Percentiles rank a stretch among this genome's conserved stretches.
Evolutionary conservation across 2,797 vertebrate genomes (phyloP).

Genomic region (Moxostoma hubbsi): DNA sequence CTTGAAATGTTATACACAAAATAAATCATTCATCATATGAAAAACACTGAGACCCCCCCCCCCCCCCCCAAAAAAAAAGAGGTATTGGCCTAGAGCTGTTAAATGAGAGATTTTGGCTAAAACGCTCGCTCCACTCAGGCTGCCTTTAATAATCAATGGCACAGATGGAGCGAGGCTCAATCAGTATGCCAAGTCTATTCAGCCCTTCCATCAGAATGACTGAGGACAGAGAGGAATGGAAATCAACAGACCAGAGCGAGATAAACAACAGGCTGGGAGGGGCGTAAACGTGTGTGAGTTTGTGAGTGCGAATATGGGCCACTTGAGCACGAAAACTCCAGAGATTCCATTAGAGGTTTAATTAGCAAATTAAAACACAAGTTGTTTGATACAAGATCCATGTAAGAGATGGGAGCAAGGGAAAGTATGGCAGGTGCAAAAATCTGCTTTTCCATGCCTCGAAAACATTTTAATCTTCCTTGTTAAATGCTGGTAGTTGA

Average conservation of each 20-base stretch:
- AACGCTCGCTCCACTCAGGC: neutral
- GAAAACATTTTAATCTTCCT: neutral
- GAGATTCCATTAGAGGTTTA: constrained; percentile 39
- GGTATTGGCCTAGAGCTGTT: neutral
- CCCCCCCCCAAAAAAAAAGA: no score
- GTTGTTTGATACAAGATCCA: constrained; percentile 23
- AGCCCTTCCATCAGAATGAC: constrained; percentile 33
- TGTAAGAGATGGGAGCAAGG: constrained; percentile 12
- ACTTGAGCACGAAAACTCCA: constrained; percentile 41
- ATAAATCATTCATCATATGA: no score
- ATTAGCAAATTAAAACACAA: constrained; percentile 50
- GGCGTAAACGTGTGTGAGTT: neutral
- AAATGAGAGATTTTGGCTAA: neutral
- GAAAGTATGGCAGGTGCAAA: neutral
- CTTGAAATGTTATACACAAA: no score
- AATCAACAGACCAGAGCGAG: constrained; percentile 38
- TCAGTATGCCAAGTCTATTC: constrained; percentile 17
- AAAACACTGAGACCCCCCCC: neutral
- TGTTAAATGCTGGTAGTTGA: neutral
- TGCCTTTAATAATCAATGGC: constrained; percentile 22
- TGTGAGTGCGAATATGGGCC: constrained; percentile 6
- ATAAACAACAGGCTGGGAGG: constrained; percentile 47
- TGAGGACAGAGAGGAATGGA: constrained; percentile 35
- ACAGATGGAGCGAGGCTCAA: constrained; percentile 11
- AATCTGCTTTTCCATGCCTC: neutral